phyloP scores from a whole-genome alignment of 2,113 vertebrate species.

The Alethe castanea region DNA sequence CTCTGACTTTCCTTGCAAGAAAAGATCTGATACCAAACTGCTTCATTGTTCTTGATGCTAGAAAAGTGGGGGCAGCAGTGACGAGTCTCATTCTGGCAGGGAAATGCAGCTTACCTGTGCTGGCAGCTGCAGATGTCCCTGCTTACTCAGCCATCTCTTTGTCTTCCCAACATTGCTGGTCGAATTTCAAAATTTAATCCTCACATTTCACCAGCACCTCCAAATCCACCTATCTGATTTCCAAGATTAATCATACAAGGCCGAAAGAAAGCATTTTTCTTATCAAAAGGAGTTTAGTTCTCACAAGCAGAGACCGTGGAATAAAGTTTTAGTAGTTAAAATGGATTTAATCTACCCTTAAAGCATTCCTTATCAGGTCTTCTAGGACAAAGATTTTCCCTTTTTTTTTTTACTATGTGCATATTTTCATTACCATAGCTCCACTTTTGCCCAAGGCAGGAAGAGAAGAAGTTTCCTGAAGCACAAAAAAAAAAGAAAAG shows the following conservation, averaged over 20 bases:
- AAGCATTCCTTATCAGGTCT: conserved; percentile 17
- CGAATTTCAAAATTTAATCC: conserved; percentile 15
- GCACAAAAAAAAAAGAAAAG: not conserved
- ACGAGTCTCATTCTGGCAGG: not conserved
- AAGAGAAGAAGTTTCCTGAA: conserved; percentile 30
- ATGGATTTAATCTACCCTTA: not conserved
- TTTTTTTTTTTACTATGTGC: not conserved
- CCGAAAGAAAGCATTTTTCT: not conserved
- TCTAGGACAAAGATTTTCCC: not conserved
- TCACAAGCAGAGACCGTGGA: not conserved
- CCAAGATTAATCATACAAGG: not conserved
- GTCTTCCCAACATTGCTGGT: not conserved
- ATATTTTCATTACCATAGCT: not conserved
- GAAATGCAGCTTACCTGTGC: not conserved
- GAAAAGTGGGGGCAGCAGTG: not conserved
- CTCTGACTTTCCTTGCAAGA: not conserved
- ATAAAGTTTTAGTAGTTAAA: not conserved
- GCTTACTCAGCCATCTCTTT: not conserved
- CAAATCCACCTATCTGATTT: not conserved
- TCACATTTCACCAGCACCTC: not conserved
- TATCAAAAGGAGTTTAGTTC: not conserved
- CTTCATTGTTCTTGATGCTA: not conserved
- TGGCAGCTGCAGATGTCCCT: not conserved
- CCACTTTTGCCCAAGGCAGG: not conserved
- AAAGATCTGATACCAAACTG: not conserved